Evolutionary conservation across 2,113 vertebrate genomes (phyloP), one percentile per base, ranked within the genome.

Genomic region (Pluvialis apricaria): DNA sequence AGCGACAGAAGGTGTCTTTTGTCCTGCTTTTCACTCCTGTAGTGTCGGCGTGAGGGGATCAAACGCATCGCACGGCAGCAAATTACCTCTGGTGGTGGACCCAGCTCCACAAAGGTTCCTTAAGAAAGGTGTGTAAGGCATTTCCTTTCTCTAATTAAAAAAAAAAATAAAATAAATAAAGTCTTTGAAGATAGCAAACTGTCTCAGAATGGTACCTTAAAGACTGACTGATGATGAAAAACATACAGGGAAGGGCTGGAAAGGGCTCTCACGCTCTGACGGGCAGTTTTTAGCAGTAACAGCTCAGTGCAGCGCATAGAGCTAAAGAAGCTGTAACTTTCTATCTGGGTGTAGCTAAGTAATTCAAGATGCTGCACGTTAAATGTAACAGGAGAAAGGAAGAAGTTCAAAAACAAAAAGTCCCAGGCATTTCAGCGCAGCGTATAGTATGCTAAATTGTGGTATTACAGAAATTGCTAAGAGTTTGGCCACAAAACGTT

Each of bases 301-400:
- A 87, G 49, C 79, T 61, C 38, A 10, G 65, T 7, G 49, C 81
- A 40, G 40, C 0, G 42, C 71, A 76, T 5, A 10, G 11, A 77
- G 81, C 86, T 90, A 47, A 87, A 81, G 70, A 87, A 94, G 47
- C 28, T 24, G 76, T 82, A 93, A 81, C 92, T 91, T 88, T 96
- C 86, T 94, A 82, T 95, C 91, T 83, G 92, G 78, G 45, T 84
- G 54, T 73, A 96, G 95, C 90, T 97, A 96, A 96, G 94, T 95
- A 96, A 96, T 92, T 88, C 94, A 96, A 81, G 92, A 96, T 97
- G 94, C 82, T 89, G 80, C 86, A 86, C 95, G 96, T 97, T 95
- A 95, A 82, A 92, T 92, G 92, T 90, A 97, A 89, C 88, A 96
- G 79, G 52, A 94, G 87, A 97, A 97, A 96, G 42, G 85, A 96